Conservation (phyloP, 1,140 invertebrate species). For the Pseudomyrmex sp. region DNA sequence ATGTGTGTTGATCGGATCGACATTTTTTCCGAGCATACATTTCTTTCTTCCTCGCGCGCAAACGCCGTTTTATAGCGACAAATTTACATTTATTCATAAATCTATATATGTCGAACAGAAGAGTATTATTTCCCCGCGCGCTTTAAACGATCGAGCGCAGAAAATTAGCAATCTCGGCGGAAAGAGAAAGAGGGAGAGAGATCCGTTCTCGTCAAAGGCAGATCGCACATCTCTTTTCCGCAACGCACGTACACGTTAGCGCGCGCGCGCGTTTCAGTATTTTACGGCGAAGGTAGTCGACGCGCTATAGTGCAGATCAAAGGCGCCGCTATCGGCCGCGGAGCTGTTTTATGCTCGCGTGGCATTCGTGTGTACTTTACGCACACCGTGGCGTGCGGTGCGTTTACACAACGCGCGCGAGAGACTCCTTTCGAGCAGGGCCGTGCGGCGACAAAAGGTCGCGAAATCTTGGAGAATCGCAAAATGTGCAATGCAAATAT, state of each 20-base stretch:
- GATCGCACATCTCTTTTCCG: slow-evolving; percentile 57
- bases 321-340: slow-evolving; percentile 79
- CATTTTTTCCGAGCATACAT: no score
- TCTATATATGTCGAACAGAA: slow-evolving; percentile 4
- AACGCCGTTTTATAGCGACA: not conserved
- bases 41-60: no score
- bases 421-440: slow-evolving; percentile 36
- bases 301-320: slow-evolving; percentile 73
- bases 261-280: slow-evolving; percentile 74
- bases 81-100: slow-evolving; percentile 34
- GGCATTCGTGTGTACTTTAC: slow-evolving; percentile 65
- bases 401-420: slow-evolving; percentile 29
- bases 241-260: slow-evolving; percentile 68
- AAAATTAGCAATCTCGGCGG: slow-evolving; percentile 33
- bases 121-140: no score
- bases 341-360: slow-evolving; percentile 78
- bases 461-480: not conserved
- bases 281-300: slow-evolving; percentile 74
- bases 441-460: not conserved
- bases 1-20: no score
- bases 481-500: not conserved
- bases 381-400: slow-evolving; percentile 47
- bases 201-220: slow-evolving; percentile 62
- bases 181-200: not conserved
- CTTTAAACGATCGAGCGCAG: slow-evolving; percentile 30